Evolutionary conservation across 23 tunicate species (phyloP), one percentile per base, ranked within the genome.

Genomic region (Diplosoma virens): DNA sequence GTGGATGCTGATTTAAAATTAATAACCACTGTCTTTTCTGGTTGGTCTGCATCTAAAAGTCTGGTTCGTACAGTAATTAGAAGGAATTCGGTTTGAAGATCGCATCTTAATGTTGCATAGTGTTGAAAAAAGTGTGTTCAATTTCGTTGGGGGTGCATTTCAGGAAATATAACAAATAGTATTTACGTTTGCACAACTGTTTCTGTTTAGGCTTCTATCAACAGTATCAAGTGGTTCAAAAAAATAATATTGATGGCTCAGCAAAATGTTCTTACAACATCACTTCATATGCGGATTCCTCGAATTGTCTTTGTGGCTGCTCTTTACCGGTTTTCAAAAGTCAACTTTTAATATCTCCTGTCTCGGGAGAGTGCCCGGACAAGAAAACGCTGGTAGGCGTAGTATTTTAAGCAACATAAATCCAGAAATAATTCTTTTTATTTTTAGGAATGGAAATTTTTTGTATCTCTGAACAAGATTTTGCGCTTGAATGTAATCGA

Each of bases 371-470:
- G 11, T 82, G 81, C 35, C 27, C 30, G 21, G 67, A 24, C 3
- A 25, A 33, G 23, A 17, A 58, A n/a, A 35, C 5, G 6, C 31
- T 69, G 55, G 76, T 69, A 20, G 21, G 76, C 23, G 16, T 6
- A 4, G 41, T 14, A 30, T 65, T 30, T 30, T 46, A 22, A 24
- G 25, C 16, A 25, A 16, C 17, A 65, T 9, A 16, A 65, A 30
- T 6, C 4, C 28, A 7, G 14, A 14, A 7, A 41, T 41, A 41
- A 7, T 41, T 41, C 9, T 41, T 41, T 41, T 41, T 14, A 14
- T 14, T 3, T 26, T 61, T 61, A 87, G 93, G 64, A 58, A 22
- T 87, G 93, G 93, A 79, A 75, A 1, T 30, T 87, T 18, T 73
- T 47, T 45, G 75, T 76, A 29, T 67, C 86, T 41, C 30, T 79